Conservation (phyloP, 2,113 vertebrate species). For the Lophius piscatorius region DNA sequence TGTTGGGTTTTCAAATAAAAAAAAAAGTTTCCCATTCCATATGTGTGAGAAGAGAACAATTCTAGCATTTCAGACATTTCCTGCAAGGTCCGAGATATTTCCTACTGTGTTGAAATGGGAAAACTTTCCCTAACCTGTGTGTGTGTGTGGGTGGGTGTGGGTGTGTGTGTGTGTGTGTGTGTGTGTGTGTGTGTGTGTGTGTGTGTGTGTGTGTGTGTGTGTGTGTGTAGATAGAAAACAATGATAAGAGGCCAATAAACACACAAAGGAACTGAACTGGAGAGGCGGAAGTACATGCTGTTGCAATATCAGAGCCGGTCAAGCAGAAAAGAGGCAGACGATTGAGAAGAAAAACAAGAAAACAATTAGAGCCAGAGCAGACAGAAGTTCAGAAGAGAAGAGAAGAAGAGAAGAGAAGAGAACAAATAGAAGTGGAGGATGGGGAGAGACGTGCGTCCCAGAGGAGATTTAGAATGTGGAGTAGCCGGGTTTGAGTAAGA, state of each 20-base stretch:
- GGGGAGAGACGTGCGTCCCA: constrained; percentile 15
- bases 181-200: not conserved
- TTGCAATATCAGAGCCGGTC: no score
- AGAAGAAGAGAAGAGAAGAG: constrained; percentile 4
- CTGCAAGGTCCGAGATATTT: constrained; percentile 65
- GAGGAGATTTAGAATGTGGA: constrained; percentile 40
- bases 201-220: not conserved
- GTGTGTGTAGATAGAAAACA: constrained; percentile 7
- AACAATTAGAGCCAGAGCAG: constrained; percentile 19
- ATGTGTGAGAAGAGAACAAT: constrained; percentile 19
- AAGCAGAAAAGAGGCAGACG: no score
- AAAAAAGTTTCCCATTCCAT: not conserved
- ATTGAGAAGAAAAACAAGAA: constrained; percentile 7
- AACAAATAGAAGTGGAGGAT: constrained; percentile 1
- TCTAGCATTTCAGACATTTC: constrained; percentile 64
- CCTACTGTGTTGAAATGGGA: constrained; percentile 67
- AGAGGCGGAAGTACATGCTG: not conserved
- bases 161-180: constrained; percentile 10
- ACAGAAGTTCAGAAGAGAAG: constrained; percentile 1
- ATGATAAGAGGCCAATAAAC: constrained; percentile 21
- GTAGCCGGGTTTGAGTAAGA: not conserved
- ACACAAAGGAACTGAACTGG: constrained; percentile 26
- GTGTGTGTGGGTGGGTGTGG: constrained; percentile 4
- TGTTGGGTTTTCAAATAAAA: constrained; percentile 12
- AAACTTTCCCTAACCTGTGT: constrained; percentile 40